These are phyloP conservation scores for Siphamia tubifer DNA, from an alignment of 2,113 vertebrate species.

Conservation along the genomic window DNA sequence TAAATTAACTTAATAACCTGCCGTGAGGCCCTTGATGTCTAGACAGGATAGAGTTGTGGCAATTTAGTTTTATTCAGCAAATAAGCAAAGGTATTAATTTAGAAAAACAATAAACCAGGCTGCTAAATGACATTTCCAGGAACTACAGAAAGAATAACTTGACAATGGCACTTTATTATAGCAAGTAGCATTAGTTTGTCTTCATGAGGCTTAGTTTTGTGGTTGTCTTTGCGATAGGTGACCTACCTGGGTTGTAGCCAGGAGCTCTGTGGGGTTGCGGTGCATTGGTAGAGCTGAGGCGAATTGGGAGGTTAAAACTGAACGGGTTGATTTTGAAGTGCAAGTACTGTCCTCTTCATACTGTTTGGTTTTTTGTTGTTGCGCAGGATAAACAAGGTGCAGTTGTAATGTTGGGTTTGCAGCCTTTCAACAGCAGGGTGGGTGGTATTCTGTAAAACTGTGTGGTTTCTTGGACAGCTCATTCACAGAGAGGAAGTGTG, in stretches of 20 bases:
- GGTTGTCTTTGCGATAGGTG: neutral
- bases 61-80: slow-evolving; percentile 13
- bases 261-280: neutral
- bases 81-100: slow-evolving; percentile 6
- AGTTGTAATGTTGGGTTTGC: slow-evolving; percentile 1
- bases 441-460: slow-evolving; percentile 36
- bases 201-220: neutral
- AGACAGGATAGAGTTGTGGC: neutral
- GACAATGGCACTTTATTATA: neutral
- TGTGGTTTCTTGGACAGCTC: slow-evolving; percentile 66
- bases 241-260: neutral
- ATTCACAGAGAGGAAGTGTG: slow-evolving; percentile 59
- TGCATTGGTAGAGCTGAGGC: neutral
- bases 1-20: slow-evolving; percentile 37
- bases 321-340: neutral
- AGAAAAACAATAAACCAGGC: slow-evolving; percentile 11
- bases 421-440: neutral
- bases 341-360: neutral
- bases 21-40: slow-evolving; percentile 1
- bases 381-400: slow-evolving; percentile 5
- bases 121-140: slow-evolving; percentile 33
- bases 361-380: neutral
- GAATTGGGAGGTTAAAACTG: neutral
- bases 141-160: slow-evolving; percentile 3
- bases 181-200: neutral